Conservation (phyloP, 2,113 vertebrate species). For the Aepyceros melampus region DNA sequence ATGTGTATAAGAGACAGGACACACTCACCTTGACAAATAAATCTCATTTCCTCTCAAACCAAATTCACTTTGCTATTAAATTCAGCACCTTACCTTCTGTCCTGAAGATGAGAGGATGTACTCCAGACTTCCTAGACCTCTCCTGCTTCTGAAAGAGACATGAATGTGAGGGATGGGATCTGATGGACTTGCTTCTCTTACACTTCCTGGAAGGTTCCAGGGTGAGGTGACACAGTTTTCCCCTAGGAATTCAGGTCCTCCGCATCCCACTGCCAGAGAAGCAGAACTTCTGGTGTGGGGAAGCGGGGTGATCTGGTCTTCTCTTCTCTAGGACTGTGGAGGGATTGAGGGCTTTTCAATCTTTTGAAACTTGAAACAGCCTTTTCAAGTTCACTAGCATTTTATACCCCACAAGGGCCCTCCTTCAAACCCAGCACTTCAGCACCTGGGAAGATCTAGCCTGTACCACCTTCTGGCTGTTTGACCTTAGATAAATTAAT, state of each 20-base stretch:
- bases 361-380: background rate
- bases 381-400: background rate
- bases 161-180: background rate
- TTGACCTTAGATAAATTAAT: background rate
- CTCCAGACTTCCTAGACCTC: background rate
- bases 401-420: background rate
- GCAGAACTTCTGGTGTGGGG: background rate
- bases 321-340: background rate
- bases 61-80: slow-evolving; percentile 64
- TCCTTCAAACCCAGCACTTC: background rate
- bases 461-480: background rate
- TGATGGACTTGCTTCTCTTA: background rate
- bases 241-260: background rate
- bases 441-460: background rate
- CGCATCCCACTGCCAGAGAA: background rate
- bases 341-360: background rate
- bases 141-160: slow-evolving; percentile 13
- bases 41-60: slow-evolving; percentile 69
- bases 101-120: background rate
- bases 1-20: no score
- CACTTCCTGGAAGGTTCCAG: background rate
- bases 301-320: background rate
- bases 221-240: background rate
- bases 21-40: slow-evolving; percentile 73
- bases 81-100: slow-evolving; percentile 53